Evolutionary conservation across 2,888 invertebrate species (phyloP), one percentile per base, ranked within the genome.

Genomic region (Lagria hirta): DNA sequence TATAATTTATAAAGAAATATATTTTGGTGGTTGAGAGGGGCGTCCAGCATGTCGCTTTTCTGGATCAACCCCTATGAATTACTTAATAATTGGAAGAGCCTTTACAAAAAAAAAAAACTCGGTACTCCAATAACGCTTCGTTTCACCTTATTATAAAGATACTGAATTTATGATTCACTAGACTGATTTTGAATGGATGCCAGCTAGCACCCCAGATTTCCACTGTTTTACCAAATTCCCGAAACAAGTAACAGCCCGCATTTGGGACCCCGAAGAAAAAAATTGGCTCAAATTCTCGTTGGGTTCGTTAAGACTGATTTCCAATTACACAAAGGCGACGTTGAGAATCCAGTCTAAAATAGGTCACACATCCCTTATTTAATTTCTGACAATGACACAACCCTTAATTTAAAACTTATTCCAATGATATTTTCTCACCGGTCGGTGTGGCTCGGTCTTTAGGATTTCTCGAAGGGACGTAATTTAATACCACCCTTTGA

Each of bases 401-500:
- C 69, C 69, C 70, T 70, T 69, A 68, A 71, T 70, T 70, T 68
- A 62, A 67, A 68, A 65, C 65, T 64, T 63, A 68, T 69, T 66
- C 62, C 62, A 63, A 66, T 68, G 67, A 69, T 67, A 69, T 69
- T 70, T 71, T 71, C 70, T 69, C 70, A 70, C 33, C 42, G 28
- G 35, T 13, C 7, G 24, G 4, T 11, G 8, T n/a, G 10, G 10
- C 4, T 11, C 8, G 24, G 24, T 24, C 24, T 23, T 35, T 55
- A 62, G 59, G 55, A 54, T 65, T 62, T 59, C 58, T 62, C 53
- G 56, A 53, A 55, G 65, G 67, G 65, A 60, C 60, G 70, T 70
- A 70, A 71, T 70, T 70, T 70, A 71, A 71, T 71, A 70, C 69
- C 69, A 57, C 62, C 61, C 68, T 67, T 66, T 66, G 62, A 60